Evolutionary conservation across 2,888 invertebrate genomes (phyloP).

Genomic region (Terebella lapidaria): DNA sequence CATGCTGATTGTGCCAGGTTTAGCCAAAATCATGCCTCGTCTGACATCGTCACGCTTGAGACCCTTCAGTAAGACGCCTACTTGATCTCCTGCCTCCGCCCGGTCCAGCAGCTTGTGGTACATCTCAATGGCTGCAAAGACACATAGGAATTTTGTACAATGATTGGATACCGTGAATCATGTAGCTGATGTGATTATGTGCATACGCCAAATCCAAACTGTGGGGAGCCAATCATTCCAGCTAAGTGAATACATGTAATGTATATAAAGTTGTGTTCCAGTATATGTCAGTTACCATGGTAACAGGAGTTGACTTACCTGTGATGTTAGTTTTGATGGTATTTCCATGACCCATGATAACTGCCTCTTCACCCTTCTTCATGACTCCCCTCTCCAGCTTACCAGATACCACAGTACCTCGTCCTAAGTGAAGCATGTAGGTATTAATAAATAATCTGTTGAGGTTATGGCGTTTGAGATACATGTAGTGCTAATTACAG

Average conservation of each 20-base stretch:
- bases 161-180: not conserved
- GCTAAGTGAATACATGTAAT: too few relatives aligned
- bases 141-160: not conserved
- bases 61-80: constrained; percentile 75
- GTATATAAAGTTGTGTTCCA: too few relatives aligned
- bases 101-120: constrained; percentile 36
- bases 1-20: constrained; percentile 19
- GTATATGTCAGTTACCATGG: not conserved
- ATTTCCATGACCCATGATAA: constrained; percentile 74
- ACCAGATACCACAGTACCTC: constrained; percentile 86
- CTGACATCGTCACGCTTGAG: constrained; percentile 68
- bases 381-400: constrained; percentile 74
- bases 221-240: too few relatives aligned
- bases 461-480: too few relatives aligned
- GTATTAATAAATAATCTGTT: not conserved
- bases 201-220: too few relatives aligned
- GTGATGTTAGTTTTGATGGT: constrained; percentile 63
- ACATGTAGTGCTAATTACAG: too few relatives aligned
- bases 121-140: constrained; percentile 55
- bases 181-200: too few relatives aligned
- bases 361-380: constrained; percentile 68
- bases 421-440: constrained; percentile 56
- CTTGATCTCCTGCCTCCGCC: constrained; percentile 72
- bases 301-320: constrained; percentile 8
- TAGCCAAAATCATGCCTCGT: constrained; percentile 72